phyloP scores from a whole-genome alignment of 2,113 vertebrate genomes.

The Desmodus rotundus region DNA sequence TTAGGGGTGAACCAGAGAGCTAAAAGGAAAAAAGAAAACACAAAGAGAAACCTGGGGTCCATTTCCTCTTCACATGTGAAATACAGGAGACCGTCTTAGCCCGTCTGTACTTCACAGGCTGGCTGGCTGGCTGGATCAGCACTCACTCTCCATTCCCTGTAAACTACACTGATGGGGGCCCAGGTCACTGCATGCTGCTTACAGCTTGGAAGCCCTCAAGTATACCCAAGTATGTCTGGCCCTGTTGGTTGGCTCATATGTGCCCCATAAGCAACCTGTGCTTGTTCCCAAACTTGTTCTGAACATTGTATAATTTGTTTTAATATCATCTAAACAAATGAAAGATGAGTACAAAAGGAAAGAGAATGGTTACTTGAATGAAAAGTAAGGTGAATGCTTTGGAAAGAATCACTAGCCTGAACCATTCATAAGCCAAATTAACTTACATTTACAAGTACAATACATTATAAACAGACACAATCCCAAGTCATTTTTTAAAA shows the following conservation, averaged over 20 bases:
- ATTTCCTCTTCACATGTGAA: background rate
- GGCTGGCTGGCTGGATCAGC: background rate
- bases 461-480: background rate
- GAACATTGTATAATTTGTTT: background rate
- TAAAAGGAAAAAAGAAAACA: background rate
- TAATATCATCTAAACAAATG: background rate
- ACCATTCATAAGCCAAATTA: background rate
- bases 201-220: background rate
- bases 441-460: background rate
- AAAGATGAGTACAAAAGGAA: background rate
- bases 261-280: background rate
- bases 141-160: background rate
- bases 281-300: background rate
- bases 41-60: background rate
- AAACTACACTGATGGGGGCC: background rate
- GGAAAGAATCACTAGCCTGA: background rate
- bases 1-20: background rate
- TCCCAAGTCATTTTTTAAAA: background rate
- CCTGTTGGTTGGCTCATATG: background rate
- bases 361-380: background rate
- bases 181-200: background rate
- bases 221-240: background rate
- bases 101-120: background rate
- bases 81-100: background rate
- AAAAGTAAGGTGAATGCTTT: background rate